phyloP scores from a whole-genome alignment of 1,140 invertebrate genomes.

The Acromyrmex echinatior region DNA sequence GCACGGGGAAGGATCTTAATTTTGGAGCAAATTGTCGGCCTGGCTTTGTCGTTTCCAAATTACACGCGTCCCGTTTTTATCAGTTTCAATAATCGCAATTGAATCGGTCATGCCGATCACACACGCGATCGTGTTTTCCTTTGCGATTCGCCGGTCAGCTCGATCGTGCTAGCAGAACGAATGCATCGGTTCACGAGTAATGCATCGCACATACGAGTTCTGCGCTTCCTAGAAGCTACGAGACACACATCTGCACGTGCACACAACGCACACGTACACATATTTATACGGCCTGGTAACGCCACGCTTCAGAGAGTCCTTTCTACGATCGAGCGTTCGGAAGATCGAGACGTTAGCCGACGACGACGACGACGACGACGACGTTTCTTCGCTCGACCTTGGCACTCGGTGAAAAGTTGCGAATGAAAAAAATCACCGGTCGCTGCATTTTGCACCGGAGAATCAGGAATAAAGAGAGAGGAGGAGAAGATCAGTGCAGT shows the following conservation, averaged over 20 bases:
- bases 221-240: constrained; percentile 38
- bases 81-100: constrained; percentile 5
- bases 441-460: constrained; percentile 12
- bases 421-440: constrained; percentile 22
- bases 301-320: constrained; percentile 52
- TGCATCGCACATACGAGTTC: constrained; percentile 18
- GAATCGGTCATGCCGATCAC: not conserved
- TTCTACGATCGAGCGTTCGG: constrained; percentile 28
- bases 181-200: not conserved
- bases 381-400: constrained; percentile 45
- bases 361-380: not conserved
- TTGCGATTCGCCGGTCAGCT: not conserved
- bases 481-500: not conserved
- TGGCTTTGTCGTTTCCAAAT: not conserved
- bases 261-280: too few species aligned
- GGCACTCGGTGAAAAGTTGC: constrained; percentile 61
- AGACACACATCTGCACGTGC: not conserved
- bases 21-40: not conserved
- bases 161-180: not conserved
- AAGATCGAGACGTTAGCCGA: constrained; percentile 44
- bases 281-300: not conserved
- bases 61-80: constrained; percentile 14
- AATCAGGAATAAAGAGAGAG: not conserved
- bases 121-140: not conserved
- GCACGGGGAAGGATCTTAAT: not conserved